These are phyloP conservation scores for Xestia sexstrigata DNA, from an alignment of 2,888 invertebrate species.

Conservation along the genomic window DNA sequence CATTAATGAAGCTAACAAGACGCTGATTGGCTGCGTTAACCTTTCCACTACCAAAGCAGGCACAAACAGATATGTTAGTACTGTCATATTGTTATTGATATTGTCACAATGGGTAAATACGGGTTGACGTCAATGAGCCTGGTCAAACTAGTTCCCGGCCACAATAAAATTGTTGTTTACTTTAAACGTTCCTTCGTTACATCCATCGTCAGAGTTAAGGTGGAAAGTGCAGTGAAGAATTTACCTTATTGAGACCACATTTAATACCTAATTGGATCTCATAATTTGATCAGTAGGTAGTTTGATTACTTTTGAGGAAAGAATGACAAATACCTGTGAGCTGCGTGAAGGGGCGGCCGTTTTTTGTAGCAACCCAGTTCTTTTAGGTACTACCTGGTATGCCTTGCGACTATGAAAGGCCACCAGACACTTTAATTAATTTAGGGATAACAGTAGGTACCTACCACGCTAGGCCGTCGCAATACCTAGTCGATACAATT, in stretches of 20 bases:
- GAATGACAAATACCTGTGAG: background rate
- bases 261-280: background rate
- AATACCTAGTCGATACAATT: background rate
- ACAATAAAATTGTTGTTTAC: slow-evolving; percentile 31
- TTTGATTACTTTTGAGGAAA: slow-evolving; percentile 13
- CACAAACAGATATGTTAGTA: slow-evolving; percentile 7
- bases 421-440: background rate
- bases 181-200: background rate
- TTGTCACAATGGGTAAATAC: slow-evolving; percentile 77
- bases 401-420: background rate
- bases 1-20: slow-evolving; percentile 16
- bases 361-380: background rate
- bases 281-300: background rate
- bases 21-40: background rate
- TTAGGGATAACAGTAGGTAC: background rate
- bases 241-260: background rate
- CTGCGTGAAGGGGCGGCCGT: background rate
- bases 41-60: background rate
- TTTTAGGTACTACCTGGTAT: background rate
- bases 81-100: slow-evolving; percentile 40
- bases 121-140: slow-evolving; percentile 67
- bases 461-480: background rate
- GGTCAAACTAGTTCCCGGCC: slow-evolving; percentile 35
- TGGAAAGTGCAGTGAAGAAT: background rate
- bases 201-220: slow-evolving; percentile 11